Evolutionary conservation across 2,888 invertebrate genomes (phyloP), one percentile per base, ranked within the genome.

Genomic region (Tridacna crocea): DNA sequence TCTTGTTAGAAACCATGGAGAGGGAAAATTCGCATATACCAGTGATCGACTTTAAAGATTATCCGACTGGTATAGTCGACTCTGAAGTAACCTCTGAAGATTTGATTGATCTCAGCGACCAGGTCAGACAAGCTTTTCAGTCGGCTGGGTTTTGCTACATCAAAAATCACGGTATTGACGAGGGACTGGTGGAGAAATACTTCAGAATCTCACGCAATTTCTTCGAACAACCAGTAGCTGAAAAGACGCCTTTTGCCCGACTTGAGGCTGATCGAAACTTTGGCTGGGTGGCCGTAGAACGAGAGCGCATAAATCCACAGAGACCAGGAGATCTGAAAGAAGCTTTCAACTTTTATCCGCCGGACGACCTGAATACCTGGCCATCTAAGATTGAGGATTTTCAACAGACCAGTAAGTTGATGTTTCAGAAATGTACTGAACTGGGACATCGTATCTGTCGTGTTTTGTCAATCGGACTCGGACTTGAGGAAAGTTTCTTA

Each of bases 81-180:
- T n/a, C n/a, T n/a, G n/a, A n/a, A n/a, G n/a, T n/a, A n/a, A n/a
- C n/a, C n/a, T n/a, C n/a, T n/a, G n/a, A n/a, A n/a, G n/a, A n/a
- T n/a, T n/a, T n/a, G n/a, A n/a, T n/a, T n/a, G n/a, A n/a, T n/a
- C 36, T 84, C 27, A 84, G 85, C 22, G 63, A 58, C 3, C 61
- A 80, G 46, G 22, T 88, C 6, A 75, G 75, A 68, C 70, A 82
- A 15, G 87, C 83, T 0, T 85, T 88, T 61, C 74, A 75, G n/a
- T 68, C 70, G 11, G 76, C 75, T 19, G 85, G 88, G 13, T 88
- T 88, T 60, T 83, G 84, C 51, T 88, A 88, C 61, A 47, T 88
- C 22, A 86, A 82, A 61, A 88, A 88, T 48, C 86, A 88, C 48
- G 86, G 87, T 0, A 63, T 87, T 4, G 60, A 72, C n/a, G 26